A percentile compares a stretch with the other conserved stretches of the same genome.
Evolutionary conservation across 37 sponge, comb jelly and placozoan genomes (phyloP).

Genomic region (Aplysina aerophoba): DNA sequence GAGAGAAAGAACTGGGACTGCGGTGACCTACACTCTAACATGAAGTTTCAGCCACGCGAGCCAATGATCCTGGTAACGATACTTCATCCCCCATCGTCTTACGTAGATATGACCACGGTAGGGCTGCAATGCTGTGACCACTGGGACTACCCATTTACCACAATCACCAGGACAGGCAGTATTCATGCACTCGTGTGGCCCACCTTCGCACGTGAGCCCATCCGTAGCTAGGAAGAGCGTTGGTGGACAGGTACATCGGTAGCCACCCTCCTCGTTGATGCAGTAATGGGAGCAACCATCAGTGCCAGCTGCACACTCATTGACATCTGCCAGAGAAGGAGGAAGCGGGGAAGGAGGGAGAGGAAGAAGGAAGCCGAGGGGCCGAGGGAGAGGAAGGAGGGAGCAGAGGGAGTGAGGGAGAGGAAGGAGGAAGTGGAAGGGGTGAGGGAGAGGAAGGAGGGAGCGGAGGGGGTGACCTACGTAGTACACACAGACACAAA

Average conservation of each 20-base stretch:
- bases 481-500: background rate
- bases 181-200: too few species aligned
- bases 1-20: too few species aligned
- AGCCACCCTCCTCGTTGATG: constrained; percentile 35
- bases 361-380: background rate
- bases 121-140: too few species aligned
- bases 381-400: background rate
- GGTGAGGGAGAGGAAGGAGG: background rate
- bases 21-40: too few species aligned
- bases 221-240: constrained; percentile 42
- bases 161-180: too few species aligned
- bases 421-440: background rate
- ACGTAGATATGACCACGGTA: too few species aligned
- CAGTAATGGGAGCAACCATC: constrained; percentile 44
- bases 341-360: background rate
- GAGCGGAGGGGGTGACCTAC: background rate
- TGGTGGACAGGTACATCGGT: constrained; percentile 39
- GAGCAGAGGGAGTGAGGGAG: background rate
- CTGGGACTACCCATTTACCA: too few species aligned
- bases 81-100: too few species aligned
- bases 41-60: too few species aligned
- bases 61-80: too few species aligned
- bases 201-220: constrained; percentile 36
- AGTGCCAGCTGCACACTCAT: constrained; percentile 27
- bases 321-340: constrained; percentile 20